These are phyloP conservation scores for Manis javanica DNA, from an alignment of 2,797 vertebrate genomes.

Conservation along the genomic window DNA sequence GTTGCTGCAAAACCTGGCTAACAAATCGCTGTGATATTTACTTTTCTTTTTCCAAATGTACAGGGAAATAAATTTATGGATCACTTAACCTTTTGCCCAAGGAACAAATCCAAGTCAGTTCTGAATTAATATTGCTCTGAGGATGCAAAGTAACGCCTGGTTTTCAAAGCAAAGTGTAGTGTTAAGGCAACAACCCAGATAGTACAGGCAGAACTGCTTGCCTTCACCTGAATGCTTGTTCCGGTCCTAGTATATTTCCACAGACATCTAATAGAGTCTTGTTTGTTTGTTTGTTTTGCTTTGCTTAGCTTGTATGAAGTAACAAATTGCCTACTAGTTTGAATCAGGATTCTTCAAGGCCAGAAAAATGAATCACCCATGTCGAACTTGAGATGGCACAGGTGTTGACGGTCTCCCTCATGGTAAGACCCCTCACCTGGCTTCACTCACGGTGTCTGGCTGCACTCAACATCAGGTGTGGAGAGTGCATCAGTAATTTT, in stretches of 20 bases:
- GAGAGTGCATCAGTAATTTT: neutral
- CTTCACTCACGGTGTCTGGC: neutral
- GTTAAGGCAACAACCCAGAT: conserved; percentile 36
- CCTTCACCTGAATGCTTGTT: conserved; percentile 20
- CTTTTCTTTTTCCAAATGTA: conserved; percentile 77
- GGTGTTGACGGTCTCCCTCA: neutral
- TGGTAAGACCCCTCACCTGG: neutral
- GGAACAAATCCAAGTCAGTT: conserved; percentile 80
- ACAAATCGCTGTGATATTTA: conserved; percentile 77
- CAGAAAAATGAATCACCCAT: neutral
- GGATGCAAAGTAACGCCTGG: conserved; percentile 35
- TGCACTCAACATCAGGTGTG: neutral
- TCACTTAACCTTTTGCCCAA: conserved; percentile 82
- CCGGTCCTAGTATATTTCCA: neutral
- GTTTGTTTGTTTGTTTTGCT: neutral
- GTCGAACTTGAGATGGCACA: neutral
- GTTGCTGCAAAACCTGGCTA: conserved; percentile 75
- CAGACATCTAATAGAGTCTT: neutral
- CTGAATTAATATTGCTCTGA: conserved; percentile 74
- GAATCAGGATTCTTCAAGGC: neutral
- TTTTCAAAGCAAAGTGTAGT: conserved; percentile 64
- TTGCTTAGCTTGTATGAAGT: conserved; percentile 31
- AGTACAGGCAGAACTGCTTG: neutral
- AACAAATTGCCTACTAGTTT: neutral
- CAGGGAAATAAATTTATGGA: conserved; percentile 80